Percentiles rank a stretch among this genome's conserved stretches.
phyloP scores from a whole-genome alignment of 1,140 invertebrate genomes.

The Drosophila leontia region DNA sequence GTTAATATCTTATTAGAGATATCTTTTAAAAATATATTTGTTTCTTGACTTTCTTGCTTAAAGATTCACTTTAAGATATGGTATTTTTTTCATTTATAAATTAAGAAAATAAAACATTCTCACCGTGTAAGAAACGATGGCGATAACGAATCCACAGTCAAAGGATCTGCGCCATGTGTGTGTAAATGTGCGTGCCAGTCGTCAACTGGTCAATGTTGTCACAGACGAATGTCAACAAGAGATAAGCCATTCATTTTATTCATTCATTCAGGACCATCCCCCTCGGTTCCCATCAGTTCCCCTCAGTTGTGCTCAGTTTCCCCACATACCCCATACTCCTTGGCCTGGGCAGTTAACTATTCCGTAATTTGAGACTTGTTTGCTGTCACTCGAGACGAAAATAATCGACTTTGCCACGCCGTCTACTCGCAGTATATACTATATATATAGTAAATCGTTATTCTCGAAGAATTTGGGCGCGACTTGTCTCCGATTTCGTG shows the following conservation, averaged over 20 bases:
- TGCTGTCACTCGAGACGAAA: slow-evolving; percentile 82
- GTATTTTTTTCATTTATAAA: not conserved
- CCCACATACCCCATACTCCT: not conserved
- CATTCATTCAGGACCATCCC: slow-evolving; percentile 61
- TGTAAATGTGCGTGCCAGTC: slow-evolving; percentile 38
- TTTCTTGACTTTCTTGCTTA: too few species aligned
- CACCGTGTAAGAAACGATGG: slow-evolving; percentile 27
- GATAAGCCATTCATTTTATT: slow-evolving; percentile 84
- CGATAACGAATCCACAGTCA: slow-evolving; percentile 61
- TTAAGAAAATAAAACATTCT: not conserved
- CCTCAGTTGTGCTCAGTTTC: not conserved
- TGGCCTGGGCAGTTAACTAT: slow-evolving; percentile 72
- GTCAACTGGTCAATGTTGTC: slow-evolving; percentile 82
- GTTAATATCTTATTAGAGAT: not conserved
- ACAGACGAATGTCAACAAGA: slow-evolving; percentile 83
- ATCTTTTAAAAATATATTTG: too few species aligned
- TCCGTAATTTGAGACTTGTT: slow-evolving; percentile 81
- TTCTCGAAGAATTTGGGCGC: slow-evolving; percentile 37
- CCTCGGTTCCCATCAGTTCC: not conserved
- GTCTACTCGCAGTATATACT: slow-evolving; percentile 5
- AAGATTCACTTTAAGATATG: not conserved
- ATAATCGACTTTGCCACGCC: slow-evolving; percentile 80
- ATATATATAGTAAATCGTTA: slow-evolving; percentile 1
- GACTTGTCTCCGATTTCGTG: slow-evolving; percentile 67
- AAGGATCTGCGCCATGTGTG: slow-evolving; percentile 29